phyloP scores from a whole-genome alignment of 2,113 vertebrate genomes.

The Cebus imitator region DNA sequence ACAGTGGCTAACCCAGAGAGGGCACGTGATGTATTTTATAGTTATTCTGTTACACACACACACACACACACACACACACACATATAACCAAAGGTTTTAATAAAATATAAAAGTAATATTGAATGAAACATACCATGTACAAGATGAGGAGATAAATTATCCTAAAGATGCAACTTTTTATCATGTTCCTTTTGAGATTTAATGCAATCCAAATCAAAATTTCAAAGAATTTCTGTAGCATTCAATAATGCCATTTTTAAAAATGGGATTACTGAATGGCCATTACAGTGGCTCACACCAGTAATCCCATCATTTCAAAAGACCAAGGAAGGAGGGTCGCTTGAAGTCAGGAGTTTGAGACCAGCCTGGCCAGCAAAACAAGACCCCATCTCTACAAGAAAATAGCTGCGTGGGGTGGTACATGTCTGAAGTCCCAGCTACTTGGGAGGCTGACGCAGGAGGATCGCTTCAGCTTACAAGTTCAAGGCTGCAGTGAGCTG shows the following conservation, averaged over 20 bases:
- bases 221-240: background rate
- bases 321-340: no score
- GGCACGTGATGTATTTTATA: background rate
- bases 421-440: no score
- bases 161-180: background rate
- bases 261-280: no score
- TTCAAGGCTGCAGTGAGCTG: background rate
- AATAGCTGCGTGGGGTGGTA: no score
- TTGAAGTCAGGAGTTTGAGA: no score
- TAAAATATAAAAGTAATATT: background rate
- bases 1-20: background rate
- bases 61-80: background rate
- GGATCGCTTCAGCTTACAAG: no score
- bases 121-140: background rate
- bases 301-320: no score
- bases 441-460: no score
- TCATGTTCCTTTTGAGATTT: background rate
- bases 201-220: constrained; percentile 9
- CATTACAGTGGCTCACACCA: no score
- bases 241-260: no score
- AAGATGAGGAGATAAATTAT: background rate
- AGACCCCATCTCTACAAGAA: no score
- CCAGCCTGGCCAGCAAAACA: no score
- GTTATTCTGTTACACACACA: background rate
- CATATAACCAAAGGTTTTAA: background rate